Base-by-base conservation (phyloP, 2,797 vertebrate genomes). In the Betta splendens region DNA sequence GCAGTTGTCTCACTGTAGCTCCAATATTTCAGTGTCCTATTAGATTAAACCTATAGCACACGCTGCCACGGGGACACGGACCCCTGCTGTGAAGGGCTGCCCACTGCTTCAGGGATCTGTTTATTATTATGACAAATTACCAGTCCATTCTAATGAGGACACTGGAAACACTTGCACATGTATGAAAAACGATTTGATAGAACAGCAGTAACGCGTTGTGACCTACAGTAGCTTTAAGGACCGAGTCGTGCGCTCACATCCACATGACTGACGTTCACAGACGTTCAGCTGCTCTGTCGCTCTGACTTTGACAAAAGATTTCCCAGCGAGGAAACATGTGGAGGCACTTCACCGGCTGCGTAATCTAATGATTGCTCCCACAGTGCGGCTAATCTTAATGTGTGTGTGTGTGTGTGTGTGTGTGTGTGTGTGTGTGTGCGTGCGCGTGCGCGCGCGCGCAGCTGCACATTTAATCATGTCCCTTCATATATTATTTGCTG, bases 311-410 rank as follows among this genome's bases (percentile, higher is more conserved):
- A 49, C 55, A 65, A 44, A 43, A 16, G 12, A 48, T 61, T 59
- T 54, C 45, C 32, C 32, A 15, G 12, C 3, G 42, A 72, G 72
- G 68, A 50, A 36, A 33, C 59, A 52, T 61, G 67, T 48, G 42
- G 64, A 65, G 63, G 35, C 53, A 61, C 32, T 69, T 71, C 48
- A 62, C 9, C 3, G 9, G 23, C 43, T 69, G 57, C 60, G 31
- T 70, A 73, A 71, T 75, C 54, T 73, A 67, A 80, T 71, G 69
- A 79, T 69, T 64, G 44, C 69, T 64, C 50, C 58, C 4, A 13
- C 38, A 31, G 35, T 45, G 42, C 33, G 16, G 12, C 16, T 43
- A 48, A 47, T 66, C 18, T 36, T 17, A 55, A 56, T 59, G 21
- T 17, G 29, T n/a, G 39, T n/a, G 43, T 58, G 20, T 44, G 12